Evolutionary conservation across 2,888 invertebrate species (phyloP).

Genomic region (Priocnemis perturbator): DNA sequence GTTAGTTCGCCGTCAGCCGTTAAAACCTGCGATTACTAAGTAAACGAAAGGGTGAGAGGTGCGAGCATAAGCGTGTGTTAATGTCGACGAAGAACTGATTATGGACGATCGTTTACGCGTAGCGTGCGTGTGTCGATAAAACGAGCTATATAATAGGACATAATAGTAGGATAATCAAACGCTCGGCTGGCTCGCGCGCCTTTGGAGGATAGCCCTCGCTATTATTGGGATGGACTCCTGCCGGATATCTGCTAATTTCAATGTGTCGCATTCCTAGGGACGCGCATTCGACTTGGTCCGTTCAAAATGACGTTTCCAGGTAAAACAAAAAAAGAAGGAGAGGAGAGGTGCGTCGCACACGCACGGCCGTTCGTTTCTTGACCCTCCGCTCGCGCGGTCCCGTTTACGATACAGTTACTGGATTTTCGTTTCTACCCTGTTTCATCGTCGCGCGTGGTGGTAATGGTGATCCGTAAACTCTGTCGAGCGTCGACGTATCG

Average conservation of each 20-base stretch:
- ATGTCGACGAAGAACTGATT: background rate
- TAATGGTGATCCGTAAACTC: background rate
- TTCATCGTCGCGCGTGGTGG: conserved; percentile 17
- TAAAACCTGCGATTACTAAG: too few species aligned
- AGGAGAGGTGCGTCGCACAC: too few species aligned
- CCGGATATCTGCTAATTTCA: background rate
- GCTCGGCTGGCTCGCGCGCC: background rate
- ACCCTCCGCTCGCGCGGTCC: conserved; percentile 18
- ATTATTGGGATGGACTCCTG: background rate
- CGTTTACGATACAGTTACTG: conserved; percentile 46
- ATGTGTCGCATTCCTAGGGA: background rate
- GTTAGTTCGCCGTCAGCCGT: too few species aligned
- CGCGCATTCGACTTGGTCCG: background rate
- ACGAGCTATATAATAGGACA: too few species aligned
- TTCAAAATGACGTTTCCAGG: conserved; percentile 31
- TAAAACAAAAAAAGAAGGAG: conserved; percentile 25
- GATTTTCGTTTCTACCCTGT: conserved; percentile 17
- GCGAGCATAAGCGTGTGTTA: too few species aligned
- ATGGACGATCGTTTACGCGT: conserved; percentile 9
- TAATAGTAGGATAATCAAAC: conserved; percentile 9
- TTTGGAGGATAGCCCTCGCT: conserved; percentile 4
- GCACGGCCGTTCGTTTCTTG: background rate
- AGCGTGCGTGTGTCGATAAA: background rate
- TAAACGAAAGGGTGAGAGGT: too few species aligned
- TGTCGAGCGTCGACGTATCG: too few species aligned